A percentile compares a stretch with the other conserved stretches of the same genome.
Conservation (phyloP, 2,797 vertebrate species). For the Macrochelys suwanniensis region DNA sequence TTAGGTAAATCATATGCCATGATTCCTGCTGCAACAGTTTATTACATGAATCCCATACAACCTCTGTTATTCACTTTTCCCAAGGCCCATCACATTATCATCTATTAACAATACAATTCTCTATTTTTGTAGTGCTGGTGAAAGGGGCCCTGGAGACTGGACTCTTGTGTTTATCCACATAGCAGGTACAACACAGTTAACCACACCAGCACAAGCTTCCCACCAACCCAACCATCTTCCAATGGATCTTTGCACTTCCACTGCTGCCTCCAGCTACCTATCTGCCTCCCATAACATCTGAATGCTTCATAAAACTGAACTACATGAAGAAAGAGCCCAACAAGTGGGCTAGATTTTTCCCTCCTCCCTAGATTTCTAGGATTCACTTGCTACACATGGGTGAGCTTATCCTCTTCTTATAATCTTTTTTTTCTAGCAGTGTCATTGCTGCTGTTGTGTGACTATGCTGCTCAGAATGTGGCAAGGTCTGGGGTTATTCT, state of each 20-base stretch:
- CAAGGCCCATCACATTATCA: neutral
- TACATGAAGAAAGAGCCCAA: neutral
- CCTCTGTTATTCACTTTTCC: neutral
- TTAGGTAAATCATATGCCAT: neutral
- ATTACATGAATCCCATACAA: neutral
- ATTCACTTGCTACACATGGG: no score
- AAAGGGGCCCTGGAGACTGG: neutral
- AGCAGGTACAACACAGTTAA: neutral
- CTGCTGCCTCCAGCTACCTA: neutral
- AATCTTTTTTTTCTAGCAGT: neutral
- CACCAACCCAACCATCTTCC: neutral
- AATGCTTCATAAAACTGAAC: neutral
- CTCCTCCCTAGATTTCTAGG: no score
- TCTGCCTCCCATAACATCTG: neutral
- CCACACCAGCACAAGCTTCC: neutral
- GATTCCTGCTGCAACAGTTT: neutral
- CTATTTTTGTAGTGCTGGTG: neutral
- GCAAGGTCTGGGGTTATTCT: neutral
- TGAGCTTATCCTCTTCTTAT: neutral
- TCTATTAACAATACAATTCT: neutral
- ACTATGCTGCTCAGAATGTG: neutral
- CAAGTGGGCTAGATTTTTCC: neutral
- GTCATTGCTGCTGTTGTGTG: neutral
- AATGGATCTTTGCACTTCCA: neutral
- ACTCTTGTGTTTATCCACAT: neutral